Base-by-base conservation (phyloP, 2,797 vertebrate genomes). In the Anguilla marmorata region DNA sequence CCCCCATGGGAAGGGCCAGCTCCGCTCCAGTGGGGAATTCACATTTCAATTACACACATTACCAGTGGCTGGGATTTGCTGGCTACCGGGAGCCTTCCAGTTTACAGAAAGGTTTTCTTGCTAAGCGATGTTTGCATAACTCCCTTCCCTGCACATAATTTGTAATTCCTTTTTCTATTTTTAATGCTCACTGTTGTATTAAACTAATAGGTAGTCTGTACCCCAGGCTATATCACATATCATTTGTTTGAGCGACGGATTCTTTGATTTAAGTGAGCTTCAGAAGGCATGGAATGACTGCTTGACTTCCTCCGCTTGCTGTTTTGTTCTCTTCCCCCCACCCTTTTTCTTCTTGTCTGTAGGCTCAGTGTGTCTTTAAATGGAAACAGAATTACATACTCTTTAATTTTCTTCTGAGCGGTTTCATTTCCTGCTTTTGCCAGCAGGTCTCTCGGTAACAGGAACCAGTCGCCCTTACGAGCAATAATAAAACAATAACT, bases 401-500 rank as follows among this genome's bases (percentile, higher is more conserved):
- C 41, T 82, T 50, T 82, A 48, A 82, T 82, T 82, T 82, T 82
- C 79, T 82, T 82, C 19, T 80, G 76, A 45, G 76, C 33, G 37
- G 30, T 45, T 80, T 82, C 79, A 82, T 82, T 82, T 82, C 24
- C 79, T 82, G 12, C 74, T 82, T 80, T n/a, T 11, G 79, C 79
- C 27, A 50, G 79, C 45, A 82, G 41, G 79, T 48, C 45, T 82
- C 19, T 24, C 19, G n/a, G 41, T 82, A 48, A 82, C 79, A 82
- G 79, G 45, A 82, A 74, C 16, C 16, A 48, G 41, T 30, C 2
- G 41, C n/a, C 24, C 19, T 82, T 48, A 48, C 41, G 45, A 82
- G 79, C 79, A 82, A 50, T 50, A 82, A 82, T 82, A 82, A 50
- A 30, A 82, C 79, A 82, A 82, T 82, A 82, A 82, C 79, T 82